phyloP scores from a whole-genome alignment of 2,888 invertebrate species.

The Drosophila meridiana region DNA sequence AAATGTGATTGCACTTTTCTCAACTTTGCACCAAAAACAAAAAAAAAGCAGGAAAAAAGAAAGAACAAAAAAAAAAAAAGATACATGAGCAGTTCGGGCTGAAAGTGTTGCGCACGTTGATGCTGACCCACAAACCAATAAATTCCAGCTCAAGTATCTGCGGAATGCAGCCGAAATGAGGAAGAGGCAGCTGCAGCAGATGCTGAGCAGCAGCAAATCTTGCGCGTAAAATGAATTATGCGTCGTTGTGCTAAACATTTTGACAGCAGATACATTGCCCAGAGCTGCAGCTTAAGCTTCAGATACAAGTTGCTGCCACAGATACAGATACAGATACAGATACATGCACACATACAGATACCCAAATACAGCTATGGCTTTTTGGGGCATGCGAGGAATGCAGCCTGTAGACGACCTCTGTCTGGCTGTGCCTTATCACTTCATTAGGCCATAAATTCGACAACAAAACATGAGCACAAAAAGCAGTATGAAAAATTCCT shows the following conservation, averaged over 20 bases:
- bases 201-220: not conserved
- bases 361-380: slow-evolving; percentile 30
- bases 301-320: slow-evolving; percentile 17
- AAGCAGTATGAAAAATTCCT: slow-evolving; percentile 70
- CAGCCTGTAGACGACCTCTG: slow-evolving; percentile 61
- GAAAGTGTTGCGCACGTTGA: slow-evolving; percentile 58
- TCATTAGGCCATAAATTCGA: slow-evolving; percentile 75
- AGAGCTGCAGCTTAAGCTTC: slow-evolving; percentile 19
- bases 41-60: not conserved
- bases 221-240: slow-evolving; percentile 67
- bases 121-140: slow-evolving; percentile 79
- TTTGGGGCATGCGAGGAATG: slow-evolving; percentile 74
- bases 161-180: slow-evolving; percentile 59
- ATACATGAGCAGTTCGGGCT: slow-evolving; percentile 26
- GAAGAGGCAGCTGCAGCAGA: slow-evolving; percentile 16
- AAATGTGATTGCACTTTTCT: slow-evolving; percentile 74
- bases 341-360: slow-evolving; percentile 6
- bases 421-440: slow-evolving; percentile 68
- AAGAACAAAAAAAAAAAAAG: not conserved
- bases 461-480: slow-evolving; percentile 66
- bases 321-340: not conserved
- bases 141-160: slow-evolving; percentile 77
- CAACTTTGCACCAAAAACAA: slow-evolving; percentile 60
- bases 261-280: slow-evolving; percentile 58
- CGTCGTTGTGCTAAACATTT: slow-evolving; percentile 76